Base-by-base conservation (phyloP, 2,888 invertebrate species). In the Neoascia interrupta region DNA sequence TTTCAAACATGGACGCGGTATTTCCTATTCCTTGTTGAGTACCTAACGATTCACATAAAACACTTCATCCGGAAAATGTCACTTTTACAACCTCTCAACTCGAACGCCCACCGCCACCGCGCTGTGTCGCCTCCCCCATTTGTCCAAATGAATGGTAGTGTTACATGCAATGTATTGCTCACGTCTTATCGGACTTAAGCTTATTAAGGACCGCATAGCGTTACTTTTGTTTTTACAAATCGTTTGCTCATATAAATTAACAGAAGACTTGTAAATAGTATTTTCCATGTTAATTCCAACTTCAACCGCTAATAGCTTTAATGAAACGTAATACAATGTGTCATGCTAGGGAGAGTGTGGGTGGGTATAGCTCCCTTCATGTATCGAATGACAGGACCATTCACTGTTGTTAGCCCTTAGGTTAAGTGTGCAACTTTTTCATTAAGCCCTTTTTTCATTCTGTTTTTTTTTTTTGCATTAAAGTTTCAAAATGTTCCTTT, bases 151-250 rank as follows among this genome's bases (percentile, higher is more conserved):
- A n/a, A n/a, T n/a, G n/a, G 26, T 43, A 31, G 31, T 21, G 31
- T 34, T 16, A 43, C 58, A 43, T 43, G 8, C 31, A 21, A 43
- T 43, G 31, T 43, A 43, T 43, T 58, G 43, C 58, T 31, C 43
- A 58, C 31, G 34, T 58, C 21, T 58, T 31, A 58, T 43, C 43
- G 34, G 43, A n/a, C 34, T 34, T 58, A 43, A 41, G 10, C 15
- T 34, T 11, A 43, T 31, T 31, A 58, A 19, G 6, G 19, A 51
- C 5, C 3, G 15, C 15, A 13, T n/a, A 19, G 43, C 13, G 18
- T 11, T 18, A 39, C 54, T 56, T 56, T 56, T 56, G 31, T 58
- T 58, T 43, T 41, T 21, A 26, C 43, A 58, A 58, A 58, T 58
- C 58, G 31, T 43, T 58, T 43, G 43, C 21, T 19, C 58, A 43